Base-by-base conservation (phyloP, 2,797 vertebrate genomes). In the Falco novaeseelandiae region DNA sequence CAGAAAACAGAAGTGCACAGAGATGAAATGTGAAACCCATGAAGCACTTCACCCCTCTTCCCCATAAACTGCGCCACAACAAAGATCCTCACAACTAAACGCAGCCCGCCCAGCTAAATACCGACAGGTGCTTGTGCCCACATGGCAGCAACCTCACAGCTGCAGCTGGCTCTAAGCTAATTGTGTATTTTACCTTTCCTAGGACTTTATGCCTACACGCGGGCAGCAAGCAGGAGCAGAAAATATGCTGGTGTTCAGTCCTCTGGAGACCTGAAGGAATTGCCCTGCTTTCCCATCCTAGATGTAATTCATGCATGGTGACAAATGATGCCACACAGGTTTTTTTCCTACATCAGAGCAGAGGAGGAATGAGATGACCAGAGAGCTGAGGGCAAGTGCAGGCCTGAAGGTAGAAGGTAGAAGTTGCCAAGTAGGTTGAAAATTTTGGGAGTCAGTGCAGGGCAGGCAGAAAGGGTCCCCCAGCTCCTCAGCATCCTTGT, bases 91-190 rank as follows among this genome's bases (percentile, higher is more conserved):
- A 5, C 40, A 3, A 38, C 27, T 10, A 7, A 55, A 26, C 1
- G 25, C 49, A 72, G 83, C 54, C 87, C 16, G 14, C 20, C 72
- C 66, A 32, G 59, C 12, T 12, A 54, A 67, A 51, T 8, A 38
- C 30, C 61, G n/a, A 71, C 1, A 1, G 57, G 25, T 3, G 1
- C 25, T 1, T 1, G 27, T 30, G 44, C 27, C 36, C 38, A 14
- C 14, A 3, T 2, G 5, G 29, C 58, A 67, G 65, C 34, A 67
- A 27, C 34, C 65, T 32, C 65, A 32, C 44, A 38, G 49, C 59
- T 57, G 38, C 59, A 58, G 54, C 70, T 77, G 23, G 14, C 16
- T 65, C 32, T 20, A 34, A 67, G 23, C 51, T 66, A 36, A 63
- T 42, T 3, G 7, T n/a, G 22, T 0, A 0, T 17, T 78, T 83